These are phyloP conservation scores for Gastrophysa polygoni DNA, from an alignment of 2,888 invertebrate genomes.

Conservation along the genomic window DNA sequence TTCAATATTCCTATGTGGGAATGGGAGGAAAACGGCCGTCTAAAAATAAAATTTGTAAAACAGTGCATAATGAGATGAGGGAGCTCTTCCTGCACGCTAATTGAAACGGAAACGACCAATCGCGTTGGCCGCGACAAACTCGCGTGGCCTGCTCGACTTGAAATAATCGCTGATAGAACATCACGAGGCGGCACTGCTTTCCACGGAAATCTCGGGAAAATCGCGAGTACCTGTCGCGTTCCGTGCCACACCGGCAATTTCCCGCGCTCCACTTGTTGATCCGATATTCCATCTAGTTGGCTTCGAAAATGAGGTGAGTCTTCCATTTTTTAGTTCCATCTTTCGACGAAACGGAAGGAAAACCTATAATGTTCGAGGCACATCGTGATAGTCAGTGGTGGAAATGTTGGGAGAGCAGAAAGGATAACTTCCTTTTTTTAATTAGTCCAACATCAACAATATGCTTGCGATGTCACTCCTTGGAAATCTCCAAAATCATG, in stretches of 20 bases:
- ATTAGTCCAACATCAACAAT: too few relatives aligned
- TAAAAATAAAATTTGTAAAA: slow-evolving; percentile 60
- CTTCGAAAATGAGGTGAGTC: not conserved
- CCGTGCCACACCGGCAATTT: not conserved
- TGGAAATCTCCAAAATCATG: too few relatives aligned
- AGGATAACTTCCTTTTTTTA: too few relatives aligned
- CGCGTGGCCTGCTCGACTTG: slow-evolving; percentile 51
- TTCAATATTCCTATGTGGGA: slow-evolving; percentile 24
- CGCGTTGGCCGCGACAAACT: slow-evolving; percentile 55
- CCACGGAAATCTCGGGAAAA: slow-evolving; percentile 33
- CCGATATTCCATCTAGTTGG: not conserved
- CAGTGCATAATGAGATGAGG: slow-evolving; percentile 60
- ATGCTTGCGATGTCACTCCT: too few relatives aligned
- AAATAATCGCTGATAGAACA: slow-evolving; percentile 39
- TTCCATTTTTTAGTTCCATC: too few relatives aligned
- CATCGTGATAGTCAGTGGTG: too few relatives aligned
- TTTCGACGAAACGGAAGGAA: too few relatives aligned
- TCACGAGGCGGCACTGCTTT: slow-evolving; percentile 40
- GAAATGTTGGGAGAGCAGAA: too few relatives aligned
- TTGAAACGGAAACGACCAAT: slow-evolving; percentile 61
- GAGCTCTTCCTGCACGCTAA: slow-evolving; percentile 59
- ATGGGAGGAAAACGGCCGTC: slow-evolving; percentile 40
- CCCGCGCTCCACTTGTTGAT: not conserved
- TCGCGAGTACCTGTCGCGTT: slow-evolving; percentile 1
- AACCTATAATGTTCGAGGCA: too few relatives aligned